phyloP scores from a whole-genome alignment of 2,888 invertebrate genomes.

The Crossocerus cetratus region DNA sequence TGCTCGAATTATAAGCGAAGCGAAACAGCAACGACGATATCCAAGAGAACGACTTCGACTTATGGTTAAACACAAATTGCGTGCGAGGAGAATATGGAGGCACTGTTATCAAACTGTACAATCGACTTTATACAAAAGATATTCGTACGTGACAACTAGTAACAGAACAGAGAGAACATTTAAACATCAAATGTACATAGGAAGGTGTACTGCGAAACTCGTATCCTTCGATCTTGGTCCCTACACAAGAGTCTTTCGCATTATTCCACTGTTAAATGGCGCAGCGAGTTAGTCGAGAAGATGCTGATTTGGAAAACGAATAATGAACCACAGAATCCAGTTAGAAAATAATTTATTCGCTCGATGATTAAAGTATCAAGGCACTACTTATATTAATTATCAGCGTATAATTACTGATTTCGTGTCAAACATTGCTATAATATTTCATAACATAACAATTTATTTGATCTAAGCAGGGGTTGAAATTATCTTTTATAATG shows the following conservation, averaged over 20 bases:
- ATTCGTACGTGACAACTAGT: background rate
- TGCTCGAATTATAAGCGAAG: conserved; percentile 70
- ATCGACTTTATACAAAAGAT: conserved; percentile 24
- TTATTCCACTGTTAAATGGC: background rate
- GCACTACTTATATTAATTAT: conserved; percentile 68
- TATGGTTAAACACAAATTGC: conserved; percentile 63
- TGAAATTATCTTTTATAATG: conserved; percentile 37
- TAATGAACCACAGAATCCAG: conserved; percentile 30
- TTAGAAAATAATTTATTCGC: conserved; percentile 75
- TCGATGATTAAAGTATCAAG: conserved; percentile 71
- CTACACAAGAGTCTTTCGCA: background rate
- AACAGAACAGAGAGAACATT: conserved; percentile 5
- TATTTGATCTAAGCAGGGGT: conserved; percentile 43
- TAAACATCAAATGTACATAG: conserved; percentile 2
- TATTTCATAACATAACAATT: conserved; percentile 43
- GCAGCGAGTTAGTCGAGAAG: background rate
- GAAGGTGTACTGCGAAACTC: background rate
- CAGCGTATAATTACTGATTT: conserved; percentile 38
- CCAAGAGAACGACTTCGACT: conserved; percentile 55
- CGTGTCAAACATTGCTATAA: conserved; percentile 38
- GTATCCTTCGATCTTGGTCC: background rate
- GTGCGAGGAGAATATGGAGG: conserved; percentile 59
- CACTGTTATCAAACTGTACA: conserved; percentile 27
- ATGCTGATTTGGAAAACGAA: conserved; percentile 3
- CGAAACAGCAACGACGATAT: conserved; percentile 69